These are phyloP conservation scores for Myotis yumanensis DNA, from an alignment of 2,113 vertebrate genomes.

Conservation along the genomic window DNA sequence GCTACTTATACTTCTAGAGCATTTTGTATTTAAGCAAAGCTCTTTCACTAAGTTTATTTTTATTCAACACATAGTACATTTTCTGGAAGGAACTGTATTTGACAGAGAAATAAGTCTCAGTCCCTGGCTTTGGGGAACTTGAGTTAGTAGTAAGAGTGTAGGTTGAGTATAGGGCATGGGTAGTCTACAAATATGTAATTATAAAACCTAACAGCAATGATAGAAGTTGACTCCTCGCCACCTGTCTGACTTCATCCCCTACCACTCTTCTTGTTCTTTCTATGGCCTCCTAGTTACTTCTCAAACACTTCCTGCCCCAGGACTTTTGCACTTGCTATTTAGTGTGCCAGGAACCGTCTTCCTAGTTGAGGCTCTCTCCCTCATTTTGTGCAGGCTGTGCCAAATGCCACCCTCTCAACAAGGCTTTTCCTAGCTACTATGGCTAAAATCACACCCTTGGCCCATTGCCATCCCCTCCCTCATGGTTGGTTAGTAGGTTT, in stretches of 20 bases:
- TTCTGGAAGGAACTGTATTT: not conserved
- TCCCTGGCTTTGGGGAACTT: not conserved
- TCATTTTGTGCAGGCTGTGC: not conserved
- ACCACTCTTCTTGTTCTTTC: not conserved
- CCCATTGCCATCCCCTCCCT: not conserved
- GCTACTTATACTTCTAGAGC: not conserved
- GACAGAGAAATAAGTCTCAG: not conserved
- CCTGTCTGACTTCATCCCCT: not conserved
- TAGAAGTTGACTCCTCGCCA: not conserved
- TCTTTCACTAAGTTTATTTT: not conserved
- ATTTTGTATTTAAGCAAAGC: not conserved
- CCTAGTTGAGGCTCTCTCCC: not conserved
- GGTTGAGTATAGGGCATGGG: not conserved
- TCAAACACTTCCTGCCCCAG: not conserved
- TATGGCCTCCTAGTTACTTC: not conserved
- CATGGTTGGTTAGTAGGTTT: not conserved
- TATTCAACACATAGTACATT: not conserved
- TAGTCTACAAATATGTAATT: not conserved
- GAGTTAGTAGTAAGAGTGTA: not conserved
- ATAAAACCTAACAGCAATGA: accelerated
- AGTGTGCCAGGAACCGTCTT: not conserved
- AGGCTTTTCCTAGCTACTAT: not conserved
- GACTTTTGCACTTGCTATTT: not conserved
- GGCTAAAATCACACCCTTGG: not conserved
- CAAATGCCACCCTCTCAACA: accelerated